These are phyloP conservation scores for Caerostris extrusa DNA, from an alignment of 1,140 invertebrate species.

Conservation along the genomic window DNA sequence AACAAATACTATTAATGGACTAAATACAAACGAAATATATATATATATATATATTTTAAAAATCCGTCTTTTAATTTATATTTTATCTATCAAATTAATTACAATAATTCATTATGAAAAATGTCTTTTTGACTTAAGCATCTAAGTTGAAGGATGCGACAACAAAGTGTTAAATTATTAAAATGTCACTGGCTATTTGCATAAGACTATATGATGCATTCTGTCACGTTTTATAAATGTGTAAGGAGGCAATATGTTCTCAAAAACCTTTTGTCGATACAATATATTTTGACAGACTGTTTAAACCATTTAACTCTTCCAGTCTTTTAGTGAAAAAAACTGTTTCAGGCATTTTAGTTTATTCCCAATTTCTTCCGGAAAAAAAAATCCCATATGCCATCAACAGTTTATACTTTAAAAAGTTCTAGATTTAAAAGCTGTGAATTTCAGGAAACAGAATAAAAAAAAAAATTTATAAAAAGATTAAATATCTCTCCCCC, in stretches of 20 bases:
- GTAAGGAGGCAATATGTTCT: neutral
- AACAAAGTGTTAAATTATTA: neutral
- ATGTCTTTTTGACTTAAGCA: too few relatives aligned
- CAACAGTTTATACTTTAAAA: neutral
- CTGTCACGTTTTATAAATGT: neutral
- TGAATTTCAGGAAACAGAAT: neutral
- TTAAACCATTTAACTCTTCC: neutral
- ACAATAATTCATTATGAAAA: too few relatives aligned
- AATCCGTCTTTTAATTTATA: too few relatives aligned
- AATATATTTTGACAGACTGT: neutral
- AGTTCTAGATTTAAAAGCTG: neutral
- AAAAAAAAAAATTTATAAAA: neutral
- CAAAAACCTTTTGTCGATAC: neutral
- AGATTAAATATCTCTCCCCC: neutral
- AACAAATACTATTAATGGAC: too few relatives aligned
- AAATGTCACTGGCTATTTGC: neutral
- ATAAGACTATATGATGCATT: neutral
- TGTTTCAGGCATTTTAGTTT: neutral
- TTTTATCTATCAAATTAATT: too few relatives aligned
- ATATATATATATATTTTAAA: too few relatives aligned
- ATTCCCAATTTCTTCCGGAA: neutral
- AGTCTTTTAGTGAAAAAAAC: neutral
- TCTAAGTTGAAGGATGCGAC: neutral
- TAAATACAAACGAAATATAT: too few relatives aligned
- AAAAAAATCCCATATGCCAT: neutral